A percentile compares a stretch with the other conserved stretches of the same genome.
phyloP scores from a whole-genome alignment of 1,140 invertebrate genomes.

The Micrasema longulum region DNA sequence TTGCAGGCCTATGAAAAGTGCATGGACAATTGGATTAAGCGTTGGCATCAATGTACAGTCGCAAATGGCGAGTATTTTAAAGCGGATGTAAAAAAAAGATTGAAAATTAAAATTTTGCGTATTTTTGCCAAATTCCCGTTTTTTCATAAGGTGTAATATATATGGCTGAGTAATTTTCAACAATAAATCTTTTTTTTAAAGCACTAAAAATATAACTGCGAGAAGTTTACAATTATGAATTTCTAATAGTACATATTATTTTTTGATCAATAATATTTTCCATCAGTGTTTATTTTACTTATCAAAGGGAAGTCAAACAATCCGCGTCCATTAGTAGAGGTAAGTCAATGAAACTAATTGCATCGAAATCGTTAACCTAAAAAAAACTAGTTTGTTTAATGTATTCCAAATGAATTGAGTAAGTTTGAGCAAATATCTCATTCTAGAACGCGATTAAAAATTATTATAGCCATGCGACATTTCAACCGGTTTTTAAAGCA shows the following conservation, averaged over 20 bases:
- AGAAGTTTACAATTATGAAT: neutral
- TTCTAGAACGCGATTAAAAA: neutral
- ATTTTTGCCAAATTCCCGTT: too few relatives aligned
- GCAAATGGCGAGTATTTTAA: too few relatives aligned
- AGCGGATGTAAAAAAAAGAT: too few relatives aligned
- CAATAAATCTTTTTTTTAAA: neutral
- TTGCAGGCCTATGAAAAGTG: too few relatives aligned
- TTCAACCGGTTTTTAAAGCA: slow-evolving; percentile 6
- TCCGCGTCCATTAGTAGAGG: too few relatives aligned
- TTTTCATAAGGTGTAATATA: too few relatives aligned
- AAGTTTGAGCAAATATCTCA: slow-evolving; percentile 15
- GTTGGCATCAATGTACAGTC: too few relatives aligned
- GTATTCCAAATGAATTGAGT: neutral
- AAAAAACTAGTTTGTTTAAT: slow-evolving; percentile 28
- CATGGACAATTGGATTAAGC: too few relatives aligned
- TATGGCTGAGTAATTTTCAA: too few relatives aligned
- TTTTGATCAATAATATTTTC: neutral
- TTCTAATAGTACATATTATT: neutral
- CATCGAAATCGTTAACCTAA: slow-evolving; percentile 23
- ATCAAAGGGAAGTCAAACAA: neutral
- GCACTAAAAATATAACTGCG: neutral
- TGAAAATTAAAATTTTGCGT: too few relatives aligned
- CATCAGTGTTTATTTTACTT: neutral
- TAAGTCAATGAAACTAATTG: neutral
- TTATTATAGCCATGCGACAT: neutral